These are phyloP conservation scores for Hydrozoanthus gracilis DNA, from an alignment of 92 coral and sea anemone species.

Conservation along the genomic window DNA sequence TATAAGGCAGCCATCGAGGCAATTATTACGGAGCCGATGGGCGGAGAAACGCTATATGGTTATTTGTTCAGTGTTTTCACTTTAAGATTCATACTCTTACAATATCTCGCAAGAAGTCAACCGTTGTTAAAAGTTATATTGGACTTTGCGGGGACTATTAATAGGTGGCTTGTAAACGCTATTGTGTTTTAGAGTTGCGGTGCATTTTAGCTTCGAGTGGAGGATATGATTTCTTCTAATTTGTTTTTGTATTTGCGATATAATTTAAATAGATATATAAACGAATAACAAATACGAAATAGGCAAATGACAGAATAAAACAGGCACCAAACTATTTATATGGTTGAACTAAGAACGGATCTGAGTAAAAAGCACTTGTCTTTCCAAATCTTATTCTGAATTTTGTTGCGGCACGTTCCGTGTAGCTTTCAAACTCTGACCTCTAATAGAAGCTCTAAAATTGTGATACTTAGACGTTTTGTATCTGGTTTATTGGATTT, in stretches of 20 bases:
- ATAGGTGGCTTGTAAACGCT: conserved; percentile 24
- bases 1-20: not conserved
- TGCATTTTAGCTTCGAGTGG: conserved; percentile 27
- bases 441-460: not conserved
- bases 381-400: not conserved
- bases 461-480: not conserved
- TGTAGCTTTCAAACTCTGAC: not conserved
- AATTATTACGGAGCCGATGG: conserved; percentile 11
- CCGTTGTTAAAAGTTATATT: conserved; percentile 43
- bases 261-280: conserved; percentile 3
- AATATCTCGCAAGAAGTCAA: conserved; percentile 27
- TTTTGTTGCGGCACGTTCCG: conserved; percentile 21
- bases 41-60: conserved; percentile 32
- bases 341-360: not conserved
- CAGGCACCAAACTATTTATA: not conserved
- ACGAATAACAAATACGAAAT: conserved; percentile 11
- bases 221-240: conserved; percentile 1
- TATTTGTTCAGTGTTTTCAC: conserved; percentile 36
- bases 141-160: not conserved
- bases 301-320: not conserved
- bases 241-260: conserved; percentile 19
- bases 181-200: not conserved
- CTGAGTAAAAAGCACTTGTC: not conserved
- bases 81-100: not conserved
- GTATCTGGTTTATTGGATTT: not conserved